Evolutionary conservation across 2,888 invertebrate species (phyloP), one percentile per base, ranked within the genome.

Genomic region (Eupithecia subfuscata): DNA sequence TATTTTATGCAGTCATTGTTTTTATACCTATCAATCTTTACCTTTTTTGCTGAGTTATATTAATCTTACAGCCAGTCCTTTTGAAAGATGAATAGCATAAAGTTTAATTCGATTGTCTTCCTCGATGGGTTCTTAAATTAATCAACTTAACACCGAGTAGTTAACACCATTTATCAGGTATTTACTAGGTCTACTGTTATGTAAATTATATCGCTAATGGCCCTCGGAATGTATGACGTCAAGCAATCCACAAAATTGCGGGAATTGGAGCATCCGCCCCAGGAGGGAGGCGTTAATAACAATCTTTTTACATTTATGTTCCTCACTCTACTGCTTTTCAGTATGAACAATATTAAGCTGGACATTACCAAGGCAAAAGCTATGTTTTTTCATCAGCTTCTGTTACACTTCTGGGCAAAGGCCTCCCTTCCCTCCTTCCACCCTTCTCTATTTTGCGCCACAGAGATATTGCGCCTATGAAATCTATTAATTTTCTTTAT

Each of bases 241-340:
- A 77, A 70, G 56, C 70, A 70, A 75, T 73, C 77, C 73, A 75
- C 73, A 30, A 70, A 75, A 75, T 77, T 73, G 56, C 63, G 30
- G 56, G 71, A 77, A 77, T 73, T 77, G 75, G 73, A 75, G 73
- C 69, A 71, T 77, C 75, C 77, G 75, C 73, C 63, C 48, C 56
- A 68, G 68, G 68, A 37, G 65, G 65, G 37, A 43, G 22, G 68
- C 68, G 16, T 25, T 40, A 68, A 45, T 43, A 67, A 37, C 67
- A 76, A 69, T 74, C 37, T 69, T 74, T 76, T 64, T 37, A 68
- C 43, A 18, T 30, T 60, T 18, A 56, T 25, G 25, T 16, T 64
- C 48, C 48, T 71, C 22, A 71, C 48, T 71, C 40, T 64, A 64
- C 30, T 25, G 48, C 34, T 30, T 45, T 43, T 71, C 18, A 30